A percentile compares a stretch with the other conserved stretches of the same genome.
Conservation (phyloP, 2,888 invertebrate species). For the Ophraella communa region DNA sequence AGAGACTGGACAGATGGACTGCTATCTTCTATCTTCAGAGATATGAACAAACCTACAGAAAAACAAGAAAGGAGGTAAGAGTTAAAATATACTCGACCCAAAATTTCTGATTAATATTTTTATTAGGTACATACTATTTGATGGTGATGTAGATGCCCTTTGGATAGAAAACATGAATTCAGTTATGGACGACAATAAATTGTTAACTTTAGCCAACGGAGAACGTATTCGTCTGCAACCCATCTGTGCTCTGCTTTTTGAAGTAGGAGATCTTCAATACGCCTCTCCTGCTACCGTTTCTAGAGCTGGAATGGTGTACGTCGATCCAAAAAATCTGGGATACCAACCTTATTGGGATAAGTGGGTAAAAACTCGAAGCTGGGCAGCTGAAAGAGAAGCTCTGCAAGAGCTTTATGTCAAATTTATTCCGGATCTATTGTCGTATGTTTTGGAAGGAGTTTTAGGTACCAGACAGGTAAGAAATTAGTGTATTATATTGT, state of each 20-base stretch:
- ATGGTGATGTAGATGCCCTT: constrained; percentile 92
- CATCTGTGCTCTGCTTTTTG: constrained; percentile 78
- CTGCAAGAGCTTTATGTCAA: constrained; percentile 73
- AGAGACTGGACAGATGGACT: constrained; percentile 94
- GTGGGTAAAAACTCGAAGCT: constrained; percentile 71
- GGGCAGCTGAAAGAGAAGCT: constrained; percentile 58
- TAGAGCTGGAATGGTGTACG: constrained; percentile 89
- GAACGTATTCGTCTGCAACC: constrained; percentile 74
- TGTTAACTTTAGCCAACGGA: constrained; percentile 88
- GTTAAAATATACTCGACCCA: too few relatives aligned
- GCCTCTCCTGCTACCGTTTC: constrained; percentile 94
- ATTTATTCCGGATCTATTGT: constrained; percentile 75
- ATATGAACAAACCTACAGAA: constrained; percentile 82
- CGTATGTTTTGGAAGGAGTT: constrained; percentile 74
- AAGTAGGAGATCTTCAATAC: constrained; percentile 80
- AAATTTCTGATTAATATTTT: too few relatives aligned
- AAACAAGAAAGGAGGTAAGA: constrained; percentile 67
- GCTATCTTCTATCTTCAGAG: constrained; percentile 88
- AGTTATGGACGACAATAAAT: constrained; percentile 93
- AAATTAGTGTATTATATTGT: too few relatives aligned
- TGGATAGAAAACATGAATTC: constrained; percentile 99
- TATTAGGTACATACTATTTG: constrained; percentile 79
- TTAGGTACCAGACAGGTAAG: constrained; percentile 67
- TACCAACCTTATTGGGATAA: constrained; percentile 86
- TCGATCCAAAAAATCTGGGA: constrained; percentile 90